Conservation (phyloP, 1,140 invertebrate species). For the Drosophila orosa region DNA sequence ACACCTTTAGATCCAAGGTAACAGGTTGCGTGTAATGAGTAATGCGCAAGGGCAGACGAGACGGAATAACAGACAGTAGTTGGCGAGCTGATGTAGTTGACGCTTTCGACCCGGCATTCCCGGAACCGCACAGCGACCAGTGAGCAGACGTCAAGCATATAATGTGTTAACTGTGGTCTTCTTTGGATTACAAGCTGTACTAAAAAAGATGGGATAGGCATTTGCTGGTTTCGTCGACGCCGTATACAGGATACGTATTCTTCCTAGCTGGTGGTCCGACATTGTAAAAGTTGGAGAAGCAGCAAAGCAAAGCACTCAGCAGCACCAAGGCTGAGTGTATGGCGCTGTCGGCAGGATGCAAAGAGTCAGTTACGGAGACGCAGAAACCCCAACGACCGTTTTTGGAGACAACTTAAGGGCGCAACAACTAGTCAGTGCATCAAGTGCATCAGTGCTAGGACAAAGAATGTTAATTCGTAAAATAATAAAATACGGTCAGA, state of each 20-base stretch:
- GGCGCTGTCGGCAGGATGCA: neutral
- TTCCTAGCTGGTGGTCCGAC: slow-evolving; percentile 10
- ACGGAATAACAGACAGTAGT: neutral
- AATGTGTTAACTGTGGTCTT: neutral
- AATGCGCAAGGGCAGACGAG: neutral
- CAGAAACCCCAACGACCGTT: neutral
- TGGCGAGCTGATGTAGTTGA: neutral
- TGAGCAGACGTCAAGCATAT: slow-evolving; percentile 6
- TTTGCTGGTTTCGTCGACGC: neutral
- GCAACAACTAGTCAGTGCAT: neutral
- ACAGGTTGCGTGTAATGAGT: neutral
- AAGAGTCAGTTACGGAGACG: neutral
- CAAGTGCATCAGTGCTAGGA: no score
- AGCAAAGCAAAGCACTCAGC: slow-evolving; percentile 7
- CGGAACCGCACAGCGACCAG: slow-evolving; percentile 3
- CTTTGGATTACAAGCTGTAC: neutral
- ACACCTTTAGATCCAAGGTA: neutral
- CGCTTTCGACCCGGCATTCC: neutral
- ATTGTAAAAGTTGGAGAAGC: slow-evolving; percentile 13
- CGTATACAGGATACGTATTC: slow-evolving; percentile 16
- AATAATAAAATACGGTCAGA: neutral
- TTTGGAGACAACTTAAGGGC: neutral
- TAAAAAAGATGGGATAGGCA: no score
- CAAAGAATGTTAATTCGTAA: no score
- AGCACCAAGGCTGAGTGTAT: neutral